Percentiles rank a stretch among this genome's conserved stretches.
phyloP scores from a whole-genome alignment of 2,888 invertebrate genomes.

The Phragmatobia fuliginosa region DNA sequence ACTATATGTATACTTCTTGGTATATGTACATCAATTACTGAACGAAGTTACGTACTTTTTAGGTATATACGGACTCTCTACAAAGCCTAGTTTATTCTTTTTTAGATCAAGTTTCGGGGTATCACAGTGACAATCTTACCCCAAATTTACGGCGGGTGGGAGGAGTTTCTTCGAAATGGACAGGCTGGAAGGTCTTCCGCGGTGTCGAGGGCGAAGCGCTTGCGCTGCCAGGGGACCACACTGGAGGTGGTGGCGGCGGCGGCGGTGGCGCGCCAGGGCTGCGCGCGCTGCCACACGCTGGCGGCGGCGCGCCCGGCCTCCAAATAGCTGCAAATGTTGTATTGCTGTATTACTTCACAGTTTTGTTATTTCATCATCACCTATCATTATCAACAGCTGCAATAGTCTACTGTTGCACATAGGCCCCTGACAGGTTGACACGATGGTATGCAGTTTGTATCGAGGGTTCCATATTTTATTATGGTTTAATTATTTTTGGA shows the following conservation, averaged over 20 bases:
- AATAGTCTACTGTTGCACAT: too few species aligned
- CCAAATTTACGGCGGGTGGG: conserved; percentile 77
- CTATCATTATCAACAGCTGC: too few species aligned
- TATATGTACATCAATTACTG: too few species aligned
- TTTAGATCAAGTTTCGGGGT: neutral
- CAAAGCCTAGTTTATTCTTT: too few species aligned
- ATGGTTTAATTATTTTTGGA: too few species aligned
- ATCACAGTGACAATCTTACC: conserved; percentile 55
- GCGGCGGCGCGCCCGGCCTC: conserved; percentile 80
- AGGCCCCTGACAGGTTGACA: too few species aligned
- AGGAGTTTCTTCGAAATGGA: conserved; percentile 86
- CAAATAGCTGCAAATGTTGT: conserved; percentile 71
- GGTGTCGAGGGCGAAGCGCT: conserved; percentile 91
- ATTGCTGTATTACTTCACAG: neutral
- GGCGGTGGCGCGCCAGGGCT: conserved; percentile 83
- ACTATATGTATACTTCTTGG: too few species aligned
- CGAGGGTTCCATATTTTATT: too few species aligned
- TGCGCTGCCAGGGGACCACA: conserved; percentile 93
- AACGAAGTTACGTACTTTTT: too few species aligned
- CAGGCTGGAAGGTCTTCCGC: conserved; percentile 93
- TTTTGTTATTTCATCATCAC: too few species aligned
- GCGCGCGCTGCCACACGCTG: conserved; percentile 65
- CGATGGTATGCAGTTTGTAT: too few species aligned
- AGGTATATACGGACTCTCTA: too few species aligned
- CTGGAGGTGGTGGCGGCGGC: conserved; percentile 88